Percentiles rank a stretch among this genome's conserved stretches.
Evolutionary conservation across 1,140 invertebrate genomes (phyloP).

Genomic region (Drosophila nigrodunni): DNA sequence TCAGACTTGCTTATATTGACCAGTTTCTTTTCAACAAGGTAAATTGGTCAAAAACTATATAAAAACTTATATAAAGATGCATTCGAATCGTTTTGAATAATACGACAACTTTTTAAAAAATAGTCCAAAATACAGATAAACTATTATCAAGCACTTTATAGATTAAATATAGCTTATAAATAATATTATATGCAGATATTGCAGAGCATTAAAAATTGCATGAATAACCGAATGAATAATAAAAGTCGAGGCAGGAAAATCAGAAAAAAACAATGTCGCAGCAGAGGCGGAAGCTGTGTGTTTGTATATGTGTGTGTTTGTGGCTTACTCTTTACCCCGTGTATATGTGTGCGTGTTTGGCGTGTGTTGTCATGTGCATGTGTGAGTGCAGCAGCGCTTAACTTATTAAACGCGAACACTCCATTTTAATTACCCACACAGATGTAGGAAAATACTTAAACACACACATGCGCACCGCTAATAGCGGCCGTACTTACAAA

Average conservation of each 20-base stretch:
- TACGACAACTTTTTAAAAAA: too few relatives aligned
- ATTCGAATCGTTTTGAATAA: too few relatives aligned
- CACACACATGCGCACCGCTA: conserved; percentile 62
- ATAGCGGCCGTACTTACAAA: conserved; percentile 64
- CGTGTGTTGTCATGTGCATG: not conserved
- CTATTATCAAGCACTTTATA: too few relatives aligned
- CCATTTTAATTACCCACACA: conserved; percentile 79
- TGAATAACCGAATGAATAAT: conserved; percentile 11
- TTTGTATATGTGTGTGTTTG: not conserved
- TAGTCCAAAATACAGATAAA: too few relatives aligned
- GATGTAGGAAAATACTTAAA: conserved; percentile 52
- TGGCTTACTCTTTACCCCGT: not conserved
- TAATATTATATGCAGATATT: not conserved
- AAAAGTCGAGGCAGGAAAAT: conserved; percentile 33
- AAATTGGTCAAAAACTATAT: too few relatives aligned
- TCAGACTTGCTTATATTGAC: too few relatives aligned
- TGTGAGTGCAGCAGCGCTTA: conserved; percentile 56
- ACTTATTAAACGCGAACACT: conserved; percentile 80
- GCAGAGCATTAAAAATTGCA: conserved; percentile 37
- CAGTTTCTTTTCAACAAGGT: too few relatives aligned
- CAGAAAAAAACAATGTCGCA: conserved; percentile 49
- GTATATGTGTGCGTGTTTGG: conserved; percentile 15
- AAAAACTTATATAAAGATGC: not conserved
- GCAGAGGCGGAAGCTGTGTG: conserved; percentile 33
- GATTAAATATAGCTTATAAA: not conserved